These are phyloP conservation scores for Aldabrachelys gigantea DNA, from an alignment of 2,113 vertebrate genomes.

Conservation along the genomic window DNA sequence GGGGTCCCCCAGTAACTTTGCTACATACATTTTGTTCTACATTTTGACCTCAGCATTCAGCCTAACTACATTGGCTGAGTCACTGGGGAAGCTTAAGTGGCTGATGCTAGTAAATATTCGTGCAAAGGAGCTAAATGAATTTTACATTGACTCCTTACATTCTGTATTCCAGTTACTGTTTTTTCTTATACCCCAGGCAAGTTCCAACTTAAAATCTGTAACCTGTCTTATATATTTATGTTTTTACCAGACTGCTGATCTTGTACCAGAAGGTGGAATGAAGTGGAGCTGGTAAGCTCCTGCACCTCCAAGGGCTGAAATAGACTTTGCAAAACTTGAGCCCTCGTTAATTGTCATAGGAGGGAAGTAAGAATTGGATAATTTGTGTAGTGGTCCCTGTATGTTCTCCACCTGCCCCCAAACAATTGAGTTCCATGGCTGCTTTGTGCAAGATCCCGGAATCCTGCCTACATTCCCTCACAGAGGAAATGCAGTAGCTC, in stretches of 20 bases:
- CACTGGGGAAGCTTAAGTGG: neutral
- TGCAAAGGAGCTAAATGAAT: neutral
- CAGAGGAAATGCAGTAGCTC: neutral
- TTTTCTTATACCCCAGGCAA: neutral
- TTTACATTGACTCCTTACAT: neutral
- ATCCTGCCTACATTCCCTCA: neutral
- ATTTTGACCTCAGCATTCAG: neutral
- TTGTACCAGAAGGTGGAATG: neutral
- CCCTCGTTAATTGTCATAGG: accelerated
- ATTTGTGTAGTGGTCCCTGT: neutral
- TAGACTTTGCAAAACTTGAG: neutral
- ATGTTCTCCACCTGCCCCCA: neutral
- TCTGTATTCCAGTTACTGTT: neutral
- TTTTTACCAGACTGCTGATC: neutral
- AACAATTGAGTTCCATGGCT: accelerated
- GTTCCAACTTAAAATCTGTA: neutral
- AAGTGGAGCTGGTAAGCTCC: neutral
- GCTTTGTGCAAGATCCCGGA: neutral
- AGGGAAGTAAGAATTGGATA: neutral
- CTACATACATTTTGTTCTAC: neutral
- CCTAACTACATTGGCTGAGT: neutral
- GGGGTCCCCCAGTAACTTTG: neutral
- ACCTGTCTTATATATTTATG: accelerated
- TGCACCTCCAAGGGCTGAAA: accelerated
- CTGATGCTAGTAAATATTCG: neutral